Conservation (phyloP, 1,140 invertebrate genomes). For the Kradibia gibbosae region DNA sequence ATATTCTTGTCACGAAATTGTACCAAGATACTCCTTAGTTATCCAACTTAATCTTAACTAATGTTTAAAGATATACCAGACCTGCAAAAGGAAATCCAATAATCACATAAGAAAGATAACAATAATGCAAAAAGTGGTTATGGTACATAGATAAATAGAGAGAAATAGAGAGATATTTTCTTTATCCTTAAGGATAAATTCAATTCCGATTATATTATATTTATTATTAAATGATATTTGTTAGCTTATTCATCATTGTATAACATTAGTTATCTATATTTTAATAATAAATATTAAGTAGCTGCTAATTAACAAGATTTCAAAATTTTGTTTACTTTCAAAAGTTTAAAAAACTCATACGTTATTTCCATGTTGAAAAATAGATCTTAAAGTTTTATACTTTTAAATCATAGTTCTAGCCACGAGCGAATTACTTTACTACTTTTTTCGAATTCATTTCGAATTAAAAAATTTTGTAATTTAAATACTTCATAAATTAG, state of each 20-base stretch:
- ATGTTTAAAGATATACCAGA: constrained; percentile 50
- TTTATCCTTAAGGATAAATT: too few species aligned
- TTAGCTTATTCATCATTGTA: not conserved
- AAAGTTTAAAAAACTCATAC: not conserved
- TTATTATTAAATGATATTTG: too few species aligned
- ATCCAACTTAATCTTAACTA: constrained; percentile 58
- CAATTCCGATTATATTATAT: not conserved
- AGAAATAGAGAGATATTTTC: not conserved
- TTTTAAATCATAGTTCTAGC: not conserved
- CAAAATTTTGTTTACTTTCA: not conserved
- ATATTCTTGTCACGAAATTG: constrained; percentile 61
- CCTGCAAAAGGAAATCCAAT: constrained; percentile 38
- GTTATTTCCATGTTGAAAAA: not conserved
- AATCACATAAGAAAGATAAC: not conserved
- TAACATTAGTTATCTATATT: not conserved
- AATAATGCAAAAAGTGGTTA: not conserved
- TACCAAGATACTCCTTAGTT: constrained; percentile 59
- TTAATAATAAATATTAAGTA: not conserved
- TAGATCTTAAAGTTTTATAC: not conserved
- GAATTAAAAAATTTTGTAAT: too few species aligned
- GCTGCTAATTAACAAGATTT: not conserved
- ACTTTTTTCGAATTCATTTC: not conserved
- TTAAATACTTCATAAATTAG: not conserved
- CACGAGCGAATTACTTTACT: not conserved
- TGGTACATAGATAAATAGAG: not conserved